Evolutionary conservation across 2,113 vertebrate genomes (phyloP).

Genomic region (Brachirus orientalis): DNA sequence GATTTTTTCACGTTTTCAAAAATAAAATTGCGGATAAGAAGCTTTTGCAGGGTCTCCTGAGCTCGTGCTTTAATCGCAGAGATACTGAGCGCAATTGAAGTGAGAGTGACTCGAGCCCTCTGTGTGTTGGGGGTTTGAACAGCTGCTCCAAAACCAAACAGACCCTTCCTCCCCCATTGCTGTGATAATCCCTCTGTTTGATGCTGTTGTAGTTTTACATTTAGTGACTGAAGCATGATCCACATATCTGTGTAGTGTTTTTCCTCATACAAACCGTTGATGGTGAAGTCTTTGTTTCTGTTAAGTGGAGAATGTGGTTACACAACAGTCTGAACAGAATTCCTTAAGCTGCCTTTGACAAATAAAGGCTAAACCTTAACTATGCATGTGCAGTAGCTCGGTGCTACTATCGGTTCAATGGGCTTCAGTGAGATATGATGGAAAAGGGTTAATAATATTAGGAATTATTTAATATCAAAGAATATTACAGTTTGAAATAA

Average conservation of each 20-base stretch:
- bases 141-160: slow-evolving; percentile 13
- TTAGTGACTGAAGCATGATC: no score
- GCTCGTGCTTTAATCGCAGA: no score
- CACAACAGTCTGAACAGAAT: slow-evolving; percentile 4
- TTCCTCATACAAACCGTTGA: no score
- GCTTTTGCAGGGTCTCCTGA: background rate
- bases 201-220: slow-evolving; percentile 18
- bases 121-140: slow-evolving; percentile 32
- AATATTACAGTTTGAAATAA: no score
- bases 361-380: slow-evolving; percentile 20
- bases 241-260: background rate
- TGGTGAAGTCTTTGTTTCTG: no score
- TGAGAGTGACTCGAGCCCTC: slow-evolving; percentile 30
- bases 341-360: slow-evolving; percentile 10
- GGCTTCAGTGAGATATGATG: no score
- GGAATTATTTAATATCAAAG: no score
- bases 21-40: no score
- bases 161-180: no score
- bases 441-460: no score
- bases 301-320: slow-evolving; percentile 11
- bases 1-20: no score
- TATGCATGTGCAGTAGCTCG: background rate
- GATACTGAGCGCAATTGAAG: slow-evolving; percentile 29
- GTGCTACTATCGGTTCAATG: no score
- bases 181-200: slow-evolving; percentile 6